Conservation (phyloP, 2,797 vertebrate species). For the Neoniphon sammara region DNA sequence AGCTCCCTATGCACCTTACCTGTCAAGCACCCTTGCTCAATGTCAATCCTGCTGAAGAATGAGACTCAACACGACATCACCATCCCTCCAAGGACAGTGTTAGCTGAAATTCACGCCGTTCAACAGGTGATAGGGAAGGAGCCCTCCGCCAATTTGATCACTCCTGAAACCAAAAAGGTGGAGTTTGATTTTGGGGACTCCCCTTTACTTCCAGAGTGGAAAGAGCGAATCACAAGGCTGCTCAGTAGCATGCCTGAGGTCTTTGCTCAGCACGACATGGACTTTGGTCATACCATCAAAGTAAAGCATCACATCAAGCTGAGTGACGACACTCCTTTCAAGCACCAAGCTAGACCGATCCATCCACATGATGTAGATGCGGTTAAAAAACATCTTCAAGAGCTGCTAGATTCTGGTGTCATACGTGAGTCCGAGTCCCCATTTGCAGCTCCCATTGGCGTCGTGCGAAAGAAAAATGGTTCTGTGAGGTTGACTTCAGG, state of each 20-base stretch:
- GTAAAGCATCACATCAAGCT: neutral
- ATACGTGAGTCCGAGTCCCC: slow-evolving; percentile 22
- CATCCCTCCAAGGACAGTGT: no score
- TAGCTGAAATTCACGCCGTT: slow-evolving; percentile 6
- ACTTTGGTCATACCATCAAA: slow-evolving; percentile 19
- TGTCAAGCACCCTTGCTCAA: no score
- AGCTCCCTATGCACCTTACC: no score
- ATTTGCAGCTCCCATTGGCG: slow-evolving; percentile 10
- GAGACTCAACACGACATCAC: no score
- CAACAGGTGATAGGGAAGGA: neutral
- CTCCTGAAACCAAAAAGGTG: neutral
- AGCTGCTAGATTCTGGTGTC: neutral
- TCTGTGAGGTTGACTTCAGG: no score
- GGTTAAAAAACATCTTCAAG: slow-evolving; percentile 1
- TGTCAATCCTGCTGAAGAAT: no score
- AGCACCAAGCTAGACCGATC: slow-evolving; percentile 7
- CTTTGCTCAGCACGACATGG: slow-evolving; percentile 11
- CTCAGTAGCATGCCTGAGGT: neutral
- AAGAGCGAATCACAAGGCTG: neutral
- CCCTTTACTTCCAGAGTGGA: slow-evolving; percentile 8
- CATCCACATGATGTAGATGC: slow-evolving; percentile 21
- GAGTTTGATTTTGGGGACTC: slow-evolving; percentile 23
- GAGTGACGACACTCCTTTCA: slow-evolving; percentile 6
- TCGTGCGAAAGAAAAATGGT: no score
- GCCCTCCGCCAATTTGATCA: neutral